Percentiles rank a stretch among this genome's conserved stretches.
phyloP scores from a whole-genome alignment of 2,888 invertebrate genomes.

The Leistus spinibarbis region DNA sequence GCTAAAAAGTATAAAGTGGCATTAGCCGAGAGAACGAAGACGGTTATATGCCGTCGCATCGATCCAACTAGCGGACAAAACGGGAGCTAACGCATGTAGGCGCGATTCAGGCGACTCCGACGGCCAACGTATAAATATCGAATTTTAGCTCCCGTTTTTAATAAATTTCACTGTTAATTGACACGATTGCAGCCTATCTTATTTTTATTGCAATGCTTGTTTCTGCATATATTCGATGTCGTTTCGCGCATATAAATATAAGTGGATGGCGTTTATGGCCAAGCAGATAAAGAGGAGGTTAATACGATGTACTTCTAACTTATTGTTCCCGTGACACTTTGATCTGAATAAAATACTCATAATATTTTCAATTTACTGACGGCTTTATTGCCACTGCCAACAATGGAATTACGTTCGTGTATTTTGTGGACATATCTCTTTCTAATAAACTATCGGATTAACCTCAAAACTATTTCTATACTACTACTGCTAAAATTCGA shows the following conservation, averaged over 20 bases:
- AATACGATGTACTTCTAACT: background rate
- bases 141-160: slow-evolving; percentile 40
- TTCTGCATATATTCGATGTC: background rate
- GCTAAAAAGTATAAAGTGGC: slow-evolving; percentile 42
- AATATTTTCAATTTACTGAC: background rate
- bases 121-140: slow-evolving; percentile 32
- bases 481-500: no score
- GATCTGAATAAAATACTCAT: background rate
- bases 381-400: background rate
- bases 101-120: slow-evolving; percentile 18
- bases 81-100: slow-evolving; percentile 12
- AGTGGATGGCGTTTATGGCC: background rate
- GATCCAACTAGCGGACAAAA: slow-evolving; percentile 1
- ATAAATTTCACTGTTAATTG: slow-evolving; percentile 39
- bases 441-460: background rate
- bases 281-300: background rate
- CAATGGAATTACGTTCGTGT: background rate
- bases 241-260: background rate
- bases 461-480: no score
- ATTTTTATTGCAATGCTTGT: background rate
- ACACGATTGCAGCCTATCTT: slow-evolving; percentile 13
- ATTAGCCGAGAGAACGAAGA: slow-evolving; percentile 11
- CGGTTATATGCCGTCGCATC: slow-evolving; percentile 7
- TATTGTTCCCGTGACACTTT: background rate
- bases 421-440: background rate